Base-by-base conservation (phyloP, 1,140 invertebrate species). In the Aphis craccivora region DNA sequence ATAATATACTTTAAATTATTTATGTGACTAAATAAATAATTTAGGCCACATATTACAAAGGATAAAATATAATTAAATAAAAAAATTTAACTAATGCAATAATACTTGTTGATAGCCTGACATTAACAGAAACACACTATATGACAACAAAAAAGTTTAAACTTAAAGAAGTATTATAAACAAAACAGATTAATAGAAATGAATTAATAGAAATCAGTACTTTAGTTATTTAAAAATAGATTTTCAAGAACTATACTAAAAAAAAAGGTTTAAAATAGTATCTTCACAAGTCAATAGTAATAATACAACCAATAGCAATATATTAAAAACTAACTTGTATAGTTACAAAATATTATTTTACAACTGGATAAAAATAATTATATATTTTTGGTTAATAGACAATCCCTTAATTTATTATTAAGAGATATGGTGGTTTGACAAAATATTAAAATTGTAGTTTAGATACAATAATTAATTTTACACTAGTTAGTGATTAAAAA, bases 211-310 rank as follows among this genome's bases (percentile, higher is more conserved):
- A 91, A 93, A 86, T 93, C 91, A 93, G 91, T 93, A 93, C 91
- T 93, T 93, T 30, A 84, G 91, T 93, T 93, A 89, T 84, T 93
- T 86, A 86, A 84, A 93, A 93, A 93, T 84, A 93, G 91, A 93
- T 45, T 14, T 86, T 53, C 81, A 93, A 93, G 91, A 93, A 93
- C 45, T 93, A 93, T 30, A 55, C 76, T 93, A 92, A 92, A 92
- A 91, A 83, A 51, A 86, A 48, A 51, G 18, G 45, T 92, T 90
- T 93, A 93, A 40, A 86, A 55, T 93, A 83, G 67, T 92, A 53
- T 86, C 67, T 53, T 92, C 84, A 92, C 76, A 92, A 92, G 76
- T 92, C 48, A 92, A 84, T 86, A 93, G 48, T 93, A 67, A 43
- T 92, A 83, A 84, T 53, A 51, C 53, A 40, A 93, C 40, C 48